Percentiles rank a stretch among this genome's conserved stretches.
These are phyloP conservation scores for Andrena cerasifolii DNA, from an alignment of 1,140 invertebrate species.

Conservation along the genomic window DNA sequence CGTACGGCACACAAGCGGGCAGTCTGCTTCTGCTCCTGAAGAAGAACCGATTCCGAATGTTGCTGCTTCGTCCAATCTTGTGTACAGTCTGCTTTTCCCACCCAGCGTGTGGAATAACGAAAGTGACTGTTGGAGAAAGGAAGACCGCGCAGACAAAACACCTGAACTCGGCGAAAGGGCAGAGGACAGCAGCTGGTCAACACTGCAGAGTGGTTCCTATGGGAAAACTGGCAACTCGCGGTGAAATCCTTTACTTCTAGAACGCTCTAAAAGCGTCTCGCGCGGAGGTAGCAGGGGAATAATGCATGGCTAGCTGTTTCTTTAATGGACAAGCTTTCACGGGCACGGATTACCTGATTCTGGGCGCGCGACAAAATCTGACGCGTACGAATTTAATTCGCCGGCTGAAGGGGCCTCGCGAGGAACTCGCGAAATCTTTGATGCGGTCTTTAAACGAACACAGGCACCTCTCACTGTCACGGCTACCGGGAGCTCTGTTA, in stretches of 20 bases:
- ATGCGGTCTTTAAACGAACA: constrained; percentile 14
- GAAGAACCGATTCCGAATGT: background rate
- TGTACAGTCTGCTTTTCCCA: background rate
- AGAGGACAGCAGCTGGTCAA: background rate
- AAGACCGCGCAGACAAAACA: constrained; percentile 14
- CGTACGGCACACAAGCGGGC: background rate
- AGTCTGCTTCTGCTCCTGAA: constrained; percentile 20
- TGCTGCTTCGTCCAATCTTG: background rate
- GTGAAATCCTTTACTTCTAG: background rate
- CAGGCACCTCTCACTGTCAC: constrained; percentile 29
- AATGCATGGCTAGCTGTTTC: too few relatives aligned
- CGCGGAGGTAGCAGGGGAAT: too few relatives aligned
- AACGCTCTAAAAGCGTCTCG: too few relatives aligned
- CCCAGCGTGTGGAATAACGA: background rate
- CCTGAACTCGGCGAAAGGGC: constrained; percentile 37
- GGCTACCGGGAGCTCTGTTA: background rate
- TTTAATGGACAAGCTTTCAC: too few relatives aligned
- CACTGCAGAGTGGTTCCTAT: background rate
- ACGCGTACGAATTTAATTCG: background rate
- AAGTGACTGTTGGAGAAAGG: constrained; percentile 34
- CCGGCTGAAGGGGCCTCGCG: background rate
- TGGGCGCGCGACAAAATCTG: background rate
- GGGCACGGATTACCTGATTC: too few relatives aligned
- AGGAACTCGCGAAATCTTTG: constrained; percentile 18
- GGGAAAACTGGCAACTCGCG: background rate